Base-by-base conservation (phyloP, 2,113 vertebrate genomes). In the Egretta garzetta region DNA sequence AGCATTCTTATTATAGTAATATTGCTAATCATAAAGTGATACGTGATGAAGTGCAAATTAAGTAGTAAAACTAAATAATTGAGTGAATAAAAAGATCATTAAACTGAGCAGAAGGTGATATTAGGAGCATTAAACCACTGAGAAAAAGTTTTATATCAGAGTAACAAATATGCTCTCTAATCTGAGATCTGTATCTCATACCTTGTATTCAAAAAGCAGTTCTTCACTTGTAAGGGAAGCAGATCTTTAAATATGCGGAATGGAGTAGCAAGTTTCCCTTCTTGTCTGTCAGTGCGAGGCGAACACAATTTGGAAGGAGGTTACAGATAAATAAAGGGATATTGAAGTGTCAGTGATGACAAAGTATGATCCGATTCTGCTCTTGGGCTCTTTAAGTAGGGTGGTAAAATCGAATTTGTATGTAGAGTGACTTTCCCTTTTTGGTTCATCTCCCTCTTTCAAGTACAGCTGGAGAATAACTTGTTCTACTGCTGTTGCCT, bases 241-340 rank as follows among this genome's bases (percentile, higher is more conserved):
- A 10, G 89, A 72, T 49, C 23, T 59, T 72, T 95, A 93, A 86
- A 60, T 72, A 86, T 82, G 93, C 55, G 45, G 89, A 92, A 94
- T 92, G 95, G 72, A 94, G 81, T 41, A 93, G 60, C 50, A 73
- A 66, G 50, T 77, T 93, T 64, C 77, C 70, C 39, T 94, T 62
- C 85, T 97, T 96, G 72, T 93, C 94, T 80, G 71, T 92, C 96
- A 96, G 80, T 83, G 86, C 32, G n/a, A 97, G 76, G 77, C 24
- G 5, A 97, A 88, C 60, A 86, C 1, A 60, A 90, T n/a, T 83
- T 85, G 83, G 93, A 96, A 96, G 59, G 67, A 94, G 93, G 95
- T 97, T 93, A 91, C 80, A 95, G 90, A 87, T 94, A 98, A 98
- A 98, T 97, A 97, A 98, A 98, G 96, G 84, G 70, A 95, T 98